Base-by-base conservation (phyloP, 2,113 vertebrate genomes). In the Sitta europaea region DNA sequence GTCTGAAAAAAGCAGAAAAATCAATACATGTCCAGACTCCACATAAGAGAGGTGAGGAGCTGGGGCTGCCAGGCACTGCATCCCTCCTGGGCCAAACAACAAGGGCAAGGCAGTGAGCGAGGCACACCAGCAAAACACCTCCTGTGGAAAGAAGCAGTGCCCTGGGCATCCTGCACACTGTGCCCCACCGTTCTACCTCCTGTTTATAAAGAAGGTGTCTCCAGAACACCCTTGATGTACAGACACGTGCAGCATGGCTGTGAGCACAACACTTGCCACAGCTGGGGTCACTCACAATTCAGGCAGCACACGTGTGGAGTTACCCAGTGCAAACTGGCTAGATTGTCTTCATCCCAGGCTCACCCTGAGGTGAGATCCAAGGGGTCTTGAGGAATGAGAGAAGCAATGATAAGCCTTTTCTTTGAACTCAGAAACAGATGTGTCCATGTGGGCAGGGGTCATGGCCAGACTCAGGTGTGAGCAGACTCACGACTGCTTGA, bases 1-100 rank as follows among this genome's bases (percentile, higher is more conserved):
- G 97, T 94, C 95, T 94, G 95, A 95, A 85, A 95, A 98, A 97
- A 97, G 95, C 19, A 35, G 92, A 97, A 98, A 98, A 98, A 98
- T 98, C 98, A 96, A 98, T 98, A 97, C 28, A 14, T 2, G 9
- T 91, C 97, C 97, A 97, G 97, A 97, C 96, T 97, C 94, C 28
- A 17, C 74, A 92, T 47, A 92, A 91, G 92, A 97, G 94, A n/a
- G 88, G 86, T 9, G 10, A 96, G 77, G 62, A 96, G 76, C 93
- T 88, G 57, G 77, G 47, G 72, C 86, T 97, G 93, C 81, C 90
- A 96, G 93, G 94, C 80, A 95, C 90, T 51, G 95, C 87, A 91
- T 95, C 86, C 38, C 73, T 95, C 93, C 91, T 80, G 73, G 45
- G 66, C 87, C 71, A 77, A 75, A 71, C 0, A 3, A 51, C 8